phyloP scores from a whole-genome alignment of 2,113 vertebrate genomes.

The Ceuthmochares aereus region DNA sequence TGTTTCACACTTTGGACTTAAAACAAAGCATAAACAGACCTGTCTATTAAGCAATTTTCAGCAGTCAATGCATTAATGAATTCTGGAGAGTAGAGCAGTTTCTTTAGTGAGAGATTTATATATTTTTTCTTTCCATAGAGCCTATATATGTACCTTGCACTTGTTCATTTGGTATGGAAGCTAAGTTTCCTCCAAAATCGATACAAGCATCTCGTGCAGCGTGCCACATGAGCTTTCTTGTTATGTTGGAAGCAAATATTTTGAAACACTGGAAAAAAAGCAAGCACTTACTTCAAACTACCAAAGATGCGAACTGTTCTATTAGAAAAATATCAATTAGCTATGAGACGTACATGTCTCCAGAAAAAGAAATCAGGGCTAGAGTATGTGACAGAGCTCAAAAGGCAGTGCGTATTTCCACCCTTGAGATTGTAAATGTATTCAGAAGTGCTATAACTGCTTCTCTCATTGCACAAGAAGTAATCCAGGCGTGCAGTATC shows the following conservation, averaged over 20 bases:
- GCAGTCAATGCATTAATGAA: not conserved
- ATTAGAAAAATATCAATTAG: not conserved
- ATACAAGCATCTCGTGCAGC: constrained; percentile 79
- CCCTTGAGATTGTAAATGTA: no score
- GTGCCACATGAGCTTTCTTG: constrained; percentile 78
- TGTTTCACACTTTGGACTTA: not conserved
- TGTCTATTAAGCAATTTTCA: not conserved
- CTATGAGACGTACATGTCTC: not conserved
- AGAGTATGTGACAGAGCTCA: not conserved
- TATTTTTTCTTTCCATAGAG: not conserved
- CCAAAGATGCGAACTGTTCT: not conserved
- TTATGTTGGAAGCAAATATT: constrained; percentile 67
- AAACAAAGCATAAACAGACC: not conserved
- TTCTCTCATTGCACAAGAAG: not conserved
- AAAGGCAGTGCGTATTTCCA: no score
- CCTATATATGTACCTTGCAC: constrained; percentile 83
- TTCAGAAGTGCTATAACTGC: no score
- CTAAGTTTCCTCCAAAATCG: constrained; percentile 85
- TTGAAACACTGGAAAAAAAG: constrained; percentile 84
- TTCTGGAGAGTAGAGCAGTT: not conserved
- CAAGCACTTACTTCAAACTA: not conserved
- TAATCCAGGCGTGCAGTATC: not conserved
- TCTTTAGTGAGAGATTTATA: not conserved
- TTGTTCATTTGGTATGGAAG: constrained; percentile 77
- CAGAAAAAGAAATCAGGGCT: not conserved